Evolutionary conservation across 2,797 vertebrate genomes (phyloP).

Genomic region (Acipenser ruthenus): DNA sequence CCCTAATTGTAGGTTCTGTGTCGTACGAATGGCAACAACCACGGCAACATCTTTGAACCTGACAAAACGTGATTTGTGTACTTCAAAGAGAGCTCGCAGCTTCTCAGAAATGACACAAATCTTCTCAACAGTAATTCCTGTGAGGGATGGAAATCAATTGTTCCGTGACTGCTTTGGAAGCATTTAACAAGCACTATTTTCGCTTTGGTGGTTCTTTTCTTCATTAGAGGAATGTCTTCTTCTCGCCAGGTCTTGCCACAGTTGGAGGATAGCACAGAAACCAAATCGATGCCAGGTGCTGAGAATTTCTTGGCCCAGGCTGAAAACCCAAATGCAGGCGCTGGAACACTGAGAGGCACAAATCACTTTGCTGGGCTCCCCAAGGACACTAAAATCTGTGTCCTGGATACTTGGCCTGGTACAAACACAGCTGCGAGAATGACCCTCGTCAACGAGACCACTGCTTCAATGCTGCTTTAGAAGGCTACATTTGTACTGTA

Average conservation of each 20-base stretch:
- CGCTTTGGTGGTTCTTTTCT: conserved; percentile 3
- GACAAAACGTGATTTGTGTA: too few relatives aligned
- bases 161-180: conserved; percentile 12
- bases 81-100: background rate
- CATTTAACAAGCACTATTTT: conserved; percentile 9
- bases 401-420: conserved; percentile 4
- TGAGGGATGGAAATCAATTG: conserved; percentile 7
- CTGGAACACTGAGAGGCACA: conserved; percentile 1
- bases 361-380: background rate
- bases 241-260: conserved; percentile 13
- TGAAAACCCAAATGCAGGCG: conserved; percentile 1
- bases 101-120: conserved; percentile 15
- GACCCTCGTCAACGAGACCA: background rate
- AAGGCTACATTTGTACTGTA: too few relatives aligned
- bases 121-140: background rate
- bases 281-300: conserved; percentile 14
- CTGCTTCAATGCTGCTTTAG: too few relatives aligned
- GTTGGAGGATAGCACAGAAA: conserved; percentile 7
- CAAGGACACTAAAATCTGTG: conserved; percentile 5
- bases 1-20: too few relatives aligned
- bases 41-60: too few relatives aligned
- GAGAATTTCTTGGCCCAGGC: background rate
- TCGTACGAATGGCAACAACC: too few relatives aligned
- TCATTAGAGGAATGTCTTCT: conserved; percentile 6
- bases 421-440: conserved; percentile 1